These are phyloP conservation scores for Drosophila nebulosa DNA, from an alignment of 1,140 invertebrate species.

Conservation along the genomic window DNA sequence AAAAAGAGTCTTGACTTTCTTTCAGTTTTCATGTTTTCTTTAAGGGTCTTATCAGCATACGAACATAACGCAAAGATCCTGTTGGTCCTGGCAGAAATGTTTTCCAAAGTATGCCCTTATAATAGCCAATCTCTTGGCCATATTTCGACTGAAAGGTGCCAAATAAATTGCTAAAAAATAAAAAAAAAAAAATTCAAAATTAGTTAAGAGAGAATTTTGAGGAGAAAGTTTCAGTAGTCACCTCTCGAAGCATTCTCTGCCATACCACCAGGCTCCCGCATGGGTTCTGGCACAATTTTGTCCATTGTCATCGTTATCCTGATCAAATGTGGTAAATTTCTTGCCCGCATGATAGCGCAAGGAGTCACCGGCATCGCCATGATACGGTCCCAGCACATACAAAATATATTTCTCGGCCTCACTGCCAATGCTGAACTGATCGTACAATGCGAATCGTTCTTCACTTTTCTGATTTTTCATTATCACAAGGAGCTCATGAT, in stretches of 20 bases:
- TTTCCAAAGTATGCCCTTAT: slow-evolving; percentile 62
- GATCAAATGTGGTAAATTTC: slow-evolving; percentile 87
- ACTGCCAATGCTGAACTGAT: slow-evolving; percentile 84
- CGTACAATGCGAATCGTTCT: slow-evolving; percentile 84
- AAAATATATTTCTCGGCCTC: slow-evolving; percentile 86
- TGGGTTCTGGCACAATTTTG: slow-evolving; percentile 86
- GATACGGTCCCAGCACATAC: slow-evolving; percentile 84
- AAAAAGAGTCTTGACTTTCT: not conserved
- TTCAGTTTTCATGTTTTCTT: slow-evolving; percentile 14
- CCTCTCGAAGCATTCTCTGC: slow-evolving; percentile 75
- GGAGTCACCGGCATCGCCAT: slow-evolving; percentile 86
- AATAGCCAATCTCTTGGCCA: slow-evolving; percentile 43
- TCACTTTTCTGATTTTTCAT: slow-evolving; percentile 83
- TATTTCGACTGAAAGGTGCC: slow-evolving; percentile 50
- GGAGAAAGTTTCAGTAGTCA: not conserved
- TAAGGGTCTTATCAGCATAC: slow-evolving; percentile 55
- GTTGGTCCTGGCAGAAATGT: slow-evolving; percentile 51
- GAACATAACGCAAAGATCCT: slow-evolving; percentile 52
- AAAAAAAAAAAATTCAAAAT: not conserved
- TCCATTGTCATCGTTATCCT: slow-evolving; percentile 87
- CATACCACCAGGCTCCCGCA: slow-evolving; percentile 86
- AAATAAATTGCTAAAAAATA: slow-evolving; percentile 48
- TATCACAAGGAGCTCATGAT: slow-evolving; percentile 85
- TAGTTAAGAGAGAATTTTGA: too few species aligned
- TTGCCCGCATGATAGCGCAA: slow-evolving; percentile 86